Evolutionary conservation across 2,888 invertebrate species (phyloP), one percentile per base, ranked within the genome.

Genomic region (Trisateles emortualis): DNA sequence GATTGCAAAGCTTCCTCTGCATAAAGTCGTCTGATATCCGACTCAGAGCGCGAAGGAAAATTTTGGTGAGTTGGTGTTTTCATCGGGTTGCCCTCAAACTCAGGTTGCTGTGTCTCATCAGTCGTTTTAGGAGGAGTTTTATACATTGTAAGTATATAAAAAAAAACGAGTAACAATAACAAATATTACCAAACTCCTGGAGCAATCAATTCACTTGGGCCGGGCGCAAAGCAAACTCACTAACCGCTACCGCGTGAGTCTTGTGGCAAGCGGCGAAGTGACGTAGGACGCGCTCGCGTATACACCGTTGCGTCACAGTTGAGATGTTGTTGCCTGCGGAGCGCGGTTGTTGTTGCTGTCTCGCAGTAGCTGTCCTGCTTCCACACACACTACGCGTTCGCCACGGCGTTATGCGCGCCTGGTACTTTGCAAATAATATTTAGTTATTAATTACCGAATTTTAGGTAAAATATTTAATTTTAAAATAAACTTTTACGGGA

Each of bases 1-100:
- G 13, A 11, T 22, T 33, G 43, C n/a, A 8, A 2, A 1, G 33
- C n/a, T 17, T 44, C 33, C 2, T 44, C 43, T 13, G 9, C 14
- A 11, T 13, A 44, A 3, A 44, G 43, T 8, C 5, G 5, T 5
- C 26, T n/a, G 1, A 44, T 10, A 9, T 44, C 43, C 0, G 43
- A 44, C 19, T 44, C 43, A 4, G 43, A 44, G 11, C 33, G 32
- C 4, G 43, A 44, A 9, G 43, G 33, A 11, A 44, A 11, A 44
- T 17, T 33, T 33, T 22, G 36, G 16, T 36, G 17, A 11, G 14
- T 11, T 8, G 32, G 32, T 3, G 43, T 22, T 3, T 2, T 29
- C 1, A 2, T 29, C 1, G n/a, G n/a, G 0, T 29, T 29, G n/a
- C 0, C n/a, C n/a, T 29, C 2, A 29, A 2, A 8, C 29, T 24